A percentile compares a stretch with the other conserved stretches of the same genome.
phyloP scores from a whole-genome alignment of 2,113 vertebrate species.

The Pipra filicauda region DNA sequence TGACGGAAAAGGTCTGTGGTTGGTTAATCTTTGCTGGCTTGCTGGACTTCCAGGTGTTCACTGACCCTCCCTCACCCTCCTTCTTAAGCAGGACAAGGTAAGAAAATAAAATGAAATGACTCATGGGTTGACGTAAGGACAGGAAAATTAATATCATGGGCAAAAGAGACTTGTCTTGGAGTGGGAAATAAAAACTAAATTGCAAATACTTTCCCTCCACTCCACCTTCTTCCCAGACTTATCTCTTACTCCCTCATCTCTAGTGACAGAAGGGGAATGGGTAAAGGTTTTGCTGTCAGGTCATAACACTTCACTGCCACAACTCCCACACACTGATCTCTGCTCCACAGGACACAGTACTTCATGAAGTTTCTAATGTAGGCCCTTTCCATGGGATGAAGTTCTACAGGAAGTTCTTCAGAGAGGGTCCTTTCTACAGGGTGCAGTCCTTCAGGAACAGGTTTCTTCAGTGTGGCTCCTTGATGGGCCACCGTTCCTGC shows the following conservation, averaged over 20 bases:
- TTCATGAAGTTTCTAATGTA: fast-evolving
- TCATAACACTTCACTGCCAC: neutral
- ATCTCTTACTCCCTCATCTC: neutral
- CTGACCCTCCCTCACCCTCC: neutral
- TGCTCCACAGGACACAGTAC: neutral
- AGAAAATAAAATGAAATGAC: neutral
- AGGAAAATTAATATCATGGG: neutral
- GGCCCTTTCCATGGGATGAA: neutral
- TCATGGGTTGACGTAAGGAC: neutral
- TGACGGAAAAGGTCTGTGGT: neutral
- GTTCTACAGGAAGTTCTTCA: neutral
- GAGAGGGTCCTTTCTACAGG: neutral
- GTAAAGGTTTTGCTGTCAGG: neutral
- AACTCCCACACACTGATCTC: neutral
- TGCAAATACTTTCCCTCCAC: neutral
- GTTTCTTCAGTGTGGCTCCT: neutral
- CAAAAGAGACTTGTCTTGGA: neutral
- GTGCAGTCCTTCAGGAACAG: neutral
- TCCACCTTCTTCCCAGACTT: neutral
- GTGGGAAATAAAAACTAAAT: neutral
- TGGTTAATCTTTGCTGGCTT: neutral
- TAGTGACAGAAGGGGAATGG: fast-evolving
- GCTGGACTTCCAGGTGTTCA: neutral
- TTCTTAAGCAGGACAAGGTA: neutral
- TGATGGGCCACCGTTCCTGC: neutral